Evolutionary conservation across 1,140 invertebrate species (phyloP), one percentile per base, ranked within the genome.

Genomic region (Xylocopa sonorina): DNA sequence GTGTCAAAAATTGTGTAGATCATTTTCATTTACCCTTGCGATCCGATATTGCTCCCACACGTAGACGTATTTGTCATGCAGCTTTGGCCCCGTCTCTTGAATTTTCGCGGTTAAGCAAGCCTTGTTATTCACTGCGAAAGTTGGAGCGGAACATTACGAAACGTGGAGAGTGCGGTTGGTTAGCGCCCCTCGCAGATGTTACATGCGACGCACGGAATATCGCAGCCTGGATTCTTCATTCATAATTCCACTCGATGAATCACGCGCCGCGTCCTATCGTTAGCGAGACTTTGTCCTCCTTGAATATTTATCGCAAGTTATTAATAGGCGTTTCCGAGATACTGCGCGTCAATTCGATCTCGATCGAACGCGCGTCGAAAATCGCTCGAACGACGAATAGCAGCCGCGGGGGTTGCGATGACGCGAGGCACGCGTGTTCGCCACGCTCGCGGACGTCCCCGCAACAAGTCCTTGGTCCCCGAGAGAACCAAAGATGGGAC

Each of bases 381-480:
- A 34, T 3, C 38, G 34, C 24, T 27, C 38, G 4, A 34, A 72
- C 18, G 29, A 60, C 16, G 21, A 24, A 41, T 68, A 21, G 50
- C 24, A 38, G 9, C 62, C 1, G 10, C 32, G 21, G 10, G 3
- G n/a, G 5, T 4, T n/a, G 29, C 6, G 14, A 29, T 24, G 43
- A 27, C n/a, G n/a, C n/a, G n/a, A n/a, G n/a, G n/a, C n/a, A n/a
- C n/a, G n/a, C n/a, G n/a, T n/a, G n/a, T n/a, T n/a, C n/a, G n/a
- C n/a, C n/a, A n/a, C n/a, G n/a, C n/a, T n/a, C n/a, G n/a, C n/a
- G n/a, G n/a, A n/a, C n/a, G n/a, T n/a, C n/a, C n/a, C n/a, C 18
- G 43, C 24, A 18, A 24, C 3, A 14, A 18, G 55, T 38, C 71
- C 71, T 74, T 74, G 58, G 57, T 62, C 29, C n/a, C 71, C 27